Conservation (phyloP, 2,888 invertebrate species). For the Gastrophysa polygoni region DNA sequence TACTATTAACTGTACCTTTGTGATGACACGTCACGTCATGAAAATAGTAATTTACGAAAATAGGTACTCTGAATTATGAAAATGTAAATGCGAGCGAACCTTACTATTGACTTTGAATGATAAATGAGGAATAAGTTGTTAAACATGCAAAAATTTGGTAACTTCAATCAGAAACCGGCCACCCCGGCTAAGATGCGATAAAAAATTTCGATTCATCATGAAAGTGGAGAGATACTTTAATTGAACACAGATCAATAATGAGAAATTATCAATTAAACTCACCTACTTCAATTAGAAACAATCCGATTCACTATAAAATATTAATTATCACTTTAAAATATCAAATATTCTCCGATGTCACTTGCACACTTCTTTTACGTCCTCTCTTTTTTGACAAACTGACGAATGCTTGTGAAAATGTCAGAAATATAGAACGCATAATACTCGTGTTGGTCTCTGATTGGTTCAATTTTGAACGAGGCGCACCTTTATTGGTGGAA, state of each 20-base stretch:
- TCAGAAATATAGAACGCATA: conserved; percentile 49
- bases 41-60: neutral
- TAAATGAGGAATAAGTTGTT: too few species aligned
- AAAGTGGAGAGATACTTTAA: too few species aligned
- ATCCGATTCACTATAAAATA: conserved; percentile 14
- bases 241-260: too few species aligned
- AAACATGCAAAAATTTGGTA: too few species aligned
- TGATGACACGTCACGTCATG: conserved; percentile 24
- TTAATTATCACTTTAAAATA: conserved; percentile 22
- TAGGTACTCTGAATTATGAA: neutral
- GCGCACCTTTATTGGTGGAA: conserved; percentile 58
- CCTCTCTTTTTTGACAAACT: conserved; percentile 34
- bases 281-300: neutral
- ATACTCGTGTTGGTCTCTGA: conserved; percentile 62
- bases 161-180: too few species aligned
- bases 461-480: conserved; percentile 62
- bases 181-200: too few species aligned
- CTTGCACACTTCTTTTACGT: conserved; percentile 8
- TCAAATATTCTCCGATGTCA: conserved; percentile 5
- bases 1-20: conserved; percentile 13
- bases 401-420: conserved; percentile 38
- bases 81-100: neutral
- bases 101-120: neutral
- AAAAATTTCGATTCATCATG: too few species aligned
- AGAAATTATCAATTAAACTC: neutral